Base-by-base conservation (phyloP, 2,113 vertebrate genomes). In the Macquaria ambigua region DNA sequence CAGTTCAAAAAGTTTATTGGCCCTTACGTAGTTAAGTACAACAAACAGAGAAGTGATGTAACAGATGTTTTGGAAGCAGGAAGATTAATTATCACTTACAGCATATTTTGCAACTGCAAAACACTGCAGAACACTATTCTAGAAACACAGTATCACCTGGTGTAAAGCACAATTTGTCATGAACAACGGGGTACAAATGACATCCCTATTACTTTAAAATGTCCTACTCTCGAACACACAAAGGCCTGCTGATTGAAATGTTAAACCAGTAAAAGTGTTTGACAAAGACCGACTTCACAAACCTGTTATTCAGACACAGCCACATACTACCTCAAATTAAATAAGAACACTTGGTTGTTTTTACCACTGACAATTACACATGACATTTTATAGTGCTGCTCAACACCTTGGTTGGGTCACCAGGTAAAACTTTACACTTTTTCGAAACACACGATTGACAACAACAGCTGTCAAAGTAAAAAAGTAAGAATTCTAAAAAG, bases 1-100 rank as follows among this genome's bases (percentile, higher is more conserved):
- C 21, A 39, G 21, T 63, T 87, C 21, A 34, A 79, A 70, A 84
- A 1, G 9, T 89, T 90, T 88, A 93, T 91, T 93, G 55, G 43
- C 55, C 10, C 23, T 72, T 55, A 67, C 6, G 10, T 28, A 43
- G 20, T 64, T 71, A 86, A 83, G 61, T 72, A 89, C 86, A 83
- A 82, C 56, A 58, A 67, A 88, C 56, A 79, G 28, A 56, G 28
- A 74, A 23, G 18, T 69, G 34, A 58, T 37, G 43, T 34, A 78
- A 43, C 31, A 43, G 34, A 72, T 46, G 25, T 50, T 68, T 6
- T 76, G n/a, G 77, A 89, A 56, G 46, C 53, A 76, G 25, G 23
- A 67, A 70, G 39, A 73, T 74, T 70, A 55, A 48, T 75, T 46
- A 71, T 81, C 63, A 72, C 58, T 70, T 64, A 74, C 67, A 79